These are phyloP conservation scores for Battus philenor DNA, from an alignment of 1,140 invertebrate species.

Conservation along the genomic window DNA sequence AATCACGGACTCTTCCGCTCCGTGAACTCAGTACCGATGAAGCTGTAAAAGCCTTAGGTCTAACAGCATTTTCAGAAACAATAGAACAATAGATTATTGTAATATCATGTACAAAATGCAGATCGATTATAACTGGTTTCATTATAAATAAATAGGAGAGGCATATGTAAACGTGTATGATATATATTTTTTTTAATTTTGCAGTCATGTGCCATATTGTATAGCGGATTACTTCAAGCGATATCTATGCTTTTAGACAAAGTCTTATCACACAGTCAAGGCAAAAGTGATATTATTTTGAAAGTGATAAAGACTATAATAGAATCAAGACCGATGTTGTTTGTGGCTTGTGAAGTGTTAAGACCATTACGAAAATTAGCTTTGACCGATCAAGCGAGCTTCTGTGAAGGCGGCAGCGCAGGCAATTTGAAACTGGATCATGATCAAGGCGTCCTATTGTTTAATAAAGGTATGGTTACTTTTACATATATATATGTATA, in stretches of 20 bases:
- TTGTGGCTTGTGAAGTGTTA: conserved; percentile 27
- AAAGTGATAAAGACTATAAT: conserved; percentile 33
- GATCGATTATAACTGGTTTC: no score
- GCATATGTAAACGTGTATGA: no score
- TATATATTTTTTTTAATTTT: conserved; percentile 27
- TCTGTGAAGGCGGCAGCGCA: conserved; percentile 25
- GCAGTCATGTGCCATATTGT: conserved; percentile 46
- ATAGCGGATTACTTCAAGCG: conserved; percentile 46
- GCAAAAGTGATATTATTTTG: conserved; percentile 10
- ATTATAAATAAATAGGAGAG: no score
- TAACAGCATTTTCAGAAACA: no score
- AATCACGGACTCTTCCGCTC: no score
- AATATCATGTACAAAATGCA: no score
- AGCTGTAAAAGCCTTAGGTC: no score
- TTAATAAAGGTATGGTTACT: conserved; percentile 43
- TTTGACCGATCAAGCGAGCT: conserved; percentile 11
- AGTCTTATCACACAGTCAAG: neutral
- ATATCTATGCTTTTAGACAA: conserved; percentile 25
- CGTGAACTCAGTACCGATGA: no score
- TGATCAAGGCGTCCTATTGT: conserved; percentile 55
- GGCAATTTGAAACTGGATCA: conserved; percentile 52
- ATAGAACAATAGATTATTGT: no score
- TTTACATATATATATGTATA: no score
- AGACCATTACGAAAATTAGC: conserved; percentile 23
- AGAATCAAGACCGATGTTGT: conserved; percentile 33